phyloP scores from a whole-genome alignment of 2,113 vertebrate genomes.

The Puffinus mauretanicus region DNA sequence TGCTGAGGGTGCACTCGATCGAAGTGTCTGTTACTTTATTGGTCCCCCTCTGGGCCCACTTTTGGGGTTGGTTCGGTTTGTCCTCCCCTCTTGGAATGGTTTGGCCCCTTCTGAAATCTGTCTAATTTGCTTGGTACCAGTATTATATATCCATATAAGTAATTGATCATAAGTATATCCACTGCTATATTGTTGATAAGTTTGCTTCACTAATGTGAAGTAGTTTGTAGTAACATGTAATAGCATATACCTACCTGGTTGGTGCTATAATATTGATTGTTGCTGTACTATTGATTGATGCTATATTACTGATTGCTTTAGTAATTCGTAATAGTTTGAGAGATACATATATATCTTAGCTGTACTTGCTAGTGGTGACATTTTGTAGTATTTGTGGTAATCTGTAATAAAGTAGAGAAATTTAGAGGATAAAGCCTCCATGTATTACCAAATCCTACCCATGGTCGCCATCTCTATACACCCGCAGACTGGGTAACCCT shows the following conservation, averaged over 20 bases:
- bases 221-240: neutral
- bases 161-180: neutral
- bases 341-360: neutral
- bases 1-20: neutral
- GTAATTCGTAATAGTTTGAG: neutral
- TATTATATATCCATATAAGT: neutral
- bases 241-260: neutral
- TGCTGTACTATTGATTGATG: neutral
- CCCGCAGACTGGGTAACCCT: accelerated
- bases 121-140: neutral
- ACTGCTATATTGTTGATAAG: neutral
- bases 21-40: neutral
- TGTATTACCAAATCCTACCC: neutral
- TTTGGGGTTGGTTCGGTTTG: neutral
- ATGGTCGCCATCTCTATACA: neutral
- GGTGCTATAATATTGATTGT: neutral
- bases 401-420: neutral
- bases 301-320: neutral
- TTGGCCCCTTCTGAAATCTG: neutral
- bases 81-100: neutral
- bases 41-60: neutral
- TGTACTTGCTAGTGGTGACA: neutral
- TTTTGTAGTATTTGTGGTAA: neutral
- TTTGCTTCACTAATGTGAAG: neutral
- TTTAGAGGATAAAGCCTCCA: neutral